Base-by-base conservation (phyloP, 1,140 invertebrate species). In the Formica exsecta region DNA sequence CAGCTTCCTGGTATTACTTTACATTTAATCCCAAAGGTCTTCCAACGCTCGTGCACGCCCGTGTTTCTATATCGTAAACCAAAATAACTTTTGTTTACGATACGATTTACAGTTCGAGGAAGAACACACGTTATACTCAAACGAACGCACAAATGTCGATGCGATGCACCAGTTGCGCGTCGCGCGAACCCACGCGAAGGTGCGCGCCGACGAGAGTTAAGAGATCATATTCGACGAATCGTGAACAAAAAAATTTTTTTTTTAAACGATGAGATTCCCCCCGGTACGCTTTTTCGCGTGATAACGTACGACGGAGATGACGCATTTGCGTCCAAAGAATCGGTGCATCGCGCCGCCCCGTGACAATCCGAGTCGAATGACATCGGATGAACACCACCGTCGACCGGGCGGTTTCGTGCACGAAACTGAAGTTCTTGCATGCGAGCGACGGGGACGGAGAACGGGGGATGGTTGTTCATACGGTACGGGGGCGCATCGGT, bases 221-320 rank as follows among this genome's bases (percentile, higher is more conserved):
- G 68, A 48, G 13, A 25, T 38, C 6, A 3, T n/a, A 6, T 25
- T 36, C 32, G 62, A 1, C 6, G 7, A 16, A 13, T 54, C 19
- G 25, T 38, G 57, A 66, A 62, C 22, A 16, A 16, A 7, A 19
- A 16, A 8, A 6, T 19, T 19, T 16, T 32, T 32, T 2, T 13
- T 32, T 32, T 2, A 6, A 32, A 6, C 13, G 22, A 25, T 13
- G 16, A 36, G 48, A 32, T 1, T 13, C 22, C 22, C 25, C 25
- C 25, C 25, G 74, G 11, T 7, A 0, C 5, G 41, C 16, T 9
- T 32, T 3, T 32, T 41, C 13, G 11, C 29, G 54, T 85, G 73
- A 83, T 62, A 89, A 94, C 93, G 86, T 94, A 94, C 93, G 75
- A 91, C 91, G 74, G 93, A 93, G 65, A 87, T 91, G 90, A 93